Conservation (phyloP, 1,140 invertebrate genomes). For the silkworm (Bombyx mori) region ASM3026992v2 NC_085129.1:16671001-16671500, state of each 20-base stretch:
- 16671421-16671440: constrained; percentile 47
- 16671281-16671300: constrained; percentile 32
- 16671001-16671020: too few species aligned
- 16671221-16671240: constrained; percentile 18
- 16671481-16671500: constrained; percentile 27
- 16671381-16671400: constrained; percentile 60
- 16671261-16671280: constrained; percentile 30
- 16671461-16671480: constrained; percentile 46
- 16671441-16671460: constrained; percentile 29
- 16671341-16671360: constrained; percentile 20
- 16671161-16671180: constrained; percentile 6
- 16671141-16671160: not conserved
- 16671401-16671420: constrained; percentile 30
- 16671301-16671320: constrained; percentile 13
- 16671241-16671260: constrained; percentile 9
- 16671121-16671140: not conserved
- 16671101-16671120: too few species aligned
- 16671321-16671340: constrained; percentile 31
- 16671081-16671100: too few species aligned
- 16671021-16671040: too few species aligned
- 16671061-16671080: too few species aligned
- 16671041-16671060: too few species aligned
- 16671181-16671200: constrained; percentile 29
- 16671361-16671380: constrained; percentile 25
- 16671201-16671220: constrained; percentile 25